A percentile compares a stretch with the other conserved stretches of the same genome.
These are phyloP conservation scores for Harpegnathos saltator DNA, from an alignment of 1,140 invertebrate genomes.

Conservation along the genomic window DNA sequence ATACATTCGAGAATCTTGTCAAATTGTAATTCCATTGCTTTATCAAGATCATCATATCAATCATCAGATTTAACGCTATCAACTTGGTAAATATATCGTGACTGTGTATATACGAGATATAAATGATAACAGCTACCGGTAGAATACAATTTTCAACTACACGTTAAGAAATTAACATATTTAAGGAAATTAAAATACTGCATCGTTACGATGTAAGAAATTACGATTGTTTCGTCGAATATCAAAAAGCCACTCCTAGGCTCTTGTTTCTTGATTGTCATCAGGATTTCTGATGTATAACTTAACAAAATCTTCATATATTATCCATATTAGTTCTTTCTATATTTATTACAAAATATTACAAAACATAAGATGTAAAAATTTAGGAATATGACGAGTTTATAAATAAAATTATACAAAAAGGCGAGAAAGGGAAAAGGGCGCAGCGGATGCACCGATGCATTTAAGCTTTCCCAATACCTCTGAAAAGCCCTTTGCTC, in stretches of 20 bases:
- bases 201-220: not conserved
- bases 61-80: too few species aligned
- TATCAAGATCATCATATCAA: not conserved
- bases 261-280: constrained; percentile 2
- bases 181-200: constrained; percentile 25
- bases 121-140: not conserved
- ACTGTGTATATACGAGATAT: not conserved
- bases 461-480: too few species aligned
- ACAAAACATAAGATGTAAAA: not conserved
- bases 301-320: too few species aligned
- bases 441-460: too few species aligned
- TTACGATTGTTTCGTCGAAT: constrained; percentile 12
- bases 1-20: not conserved
- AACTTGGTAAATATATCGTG: not conserved
- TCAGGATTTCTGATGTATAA: not conserved
- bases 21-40: not conserved
- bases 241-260: not conserved
- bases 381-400: too few species aligned
- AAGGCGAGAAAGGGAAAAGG: too few species aligned
- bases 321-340: not conserved
- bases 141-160: not conserved
- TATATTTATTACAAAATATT: constrained; percentile 33
- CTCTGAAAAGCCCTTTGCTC: too few species aligned
- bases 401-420: too few species aligned
- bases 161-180: not conserved